phyloP scores from a whole-genome alignment of 2,888 invertebrate species.

The Melangyna quadrimaculata region DNA sequence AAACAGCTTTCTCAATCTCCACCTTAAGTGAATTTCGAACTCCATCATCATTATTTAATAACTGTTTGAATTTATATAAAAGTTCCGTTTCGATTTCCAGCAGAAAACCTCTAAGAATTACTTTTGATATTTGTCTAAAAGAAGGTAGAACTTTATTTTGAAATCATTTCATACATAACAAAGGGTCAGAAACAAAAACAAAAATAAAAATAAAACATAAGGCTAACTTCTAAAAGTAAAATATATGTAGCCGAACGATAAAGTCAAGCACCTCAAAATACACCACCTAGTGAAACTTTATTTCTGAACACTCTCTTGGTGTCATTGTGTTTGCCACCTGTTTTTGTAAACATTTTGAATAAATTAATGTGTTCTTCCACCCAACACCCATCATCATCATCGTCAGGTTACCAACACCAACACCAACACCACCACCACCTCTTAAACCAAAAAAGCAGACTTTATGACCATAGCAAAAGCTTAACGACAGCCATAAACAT shows the following conservation, averaged over 20 bases:
- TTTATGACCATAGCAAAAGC: slow-evolving; percentile 53
- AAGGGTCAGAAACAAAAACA: not conserved
- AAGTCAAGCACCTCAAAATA: slow-evolving; percentile 2
- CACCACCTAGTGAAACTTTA: slow-evolving; percentile 9
- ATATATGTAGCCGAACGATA: not conserved
- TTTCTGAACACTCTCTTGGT: slow-evolving; percentile 27
- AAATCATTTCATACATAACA: not conserved
- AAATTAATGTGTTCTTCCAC: slow-evolving; percentile 54
- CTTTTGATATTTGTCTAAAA: slow-evolving; percentile 49
- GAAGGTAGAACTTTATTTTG: slow-evolving; percentile 51
- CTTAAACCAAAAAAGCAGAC: not conserved
- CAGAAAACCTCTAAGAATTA: slow-evolving; percentile 25
- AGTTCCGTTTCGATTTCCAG: not conserved
- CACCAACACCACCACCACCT: not conserved
- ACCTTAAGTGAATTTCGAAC: not conserved
- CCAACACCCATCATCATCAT: not conserved
- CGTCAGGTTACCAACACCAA: too few species aligned
- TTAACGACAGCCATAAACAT: slow-evolving; percentile 66
- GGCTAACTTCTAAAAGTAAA: not conserved
- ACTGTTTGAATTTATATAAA: not conserved
- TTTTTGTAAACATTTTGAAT: slow-evolving; percentile 61
- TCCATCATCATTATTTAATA: not conserved
- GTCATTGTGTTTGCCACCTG: slow-evolving; percentile 30
- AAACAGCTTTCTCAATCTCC: not conserved
- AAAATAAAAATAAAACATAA: not conserved